phyloP scores from a whole-genome alignment of 2,113 vertebrate species.

The Ceratotherium simum region DNA sequence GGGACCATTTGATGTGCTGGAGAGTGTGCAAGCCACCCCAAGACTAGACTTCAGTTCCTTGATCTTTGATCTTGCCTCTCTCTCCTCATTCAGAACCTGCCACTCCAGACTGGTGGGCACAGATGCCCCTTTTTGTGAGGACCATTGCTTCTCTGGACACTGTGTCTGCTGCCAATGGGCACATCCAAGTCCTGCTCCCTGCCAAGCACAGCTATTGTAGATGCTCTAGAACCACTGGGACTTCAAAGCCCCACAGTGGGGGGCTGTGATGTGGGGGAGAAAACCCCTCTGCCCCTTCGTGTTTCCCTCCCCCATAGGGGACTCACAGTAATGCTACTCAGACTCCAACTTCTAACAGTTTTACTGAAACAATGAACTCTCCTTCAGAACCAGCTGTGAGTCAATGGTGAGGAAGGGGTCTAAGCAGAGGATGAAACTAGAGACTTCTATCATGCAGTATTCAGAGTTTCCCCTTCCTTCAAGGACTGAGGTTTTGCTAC shows the following conservation, averaged over 20 bases:
- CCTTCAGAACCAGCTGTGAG: background rate
- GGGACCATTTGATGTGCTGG: background rate
- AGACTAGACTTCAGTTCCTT: background rate
- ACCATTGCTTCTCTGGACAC: background rate
- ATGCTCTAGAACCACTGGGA: background rate
- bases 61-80: background rate
- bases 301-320: background rate
- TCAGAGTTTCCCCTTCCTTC: background rate
- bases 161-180: background rate
- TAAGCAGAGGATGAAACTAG: background rate
- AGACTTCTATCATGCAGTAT: background rate
- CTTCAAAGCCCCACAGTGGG: background rate
- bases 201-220: background rate
- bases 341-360: background rate
- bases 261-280: background rate
- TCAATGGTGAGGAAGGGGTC: background rate
- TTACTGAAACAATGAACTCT: background rate
- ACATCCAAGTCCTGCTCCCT: background rate
- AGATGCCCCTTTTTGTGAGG: too few species aligned
- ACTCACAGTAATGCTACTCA: background rate
- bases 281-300: background rate
- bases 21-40: background rate
- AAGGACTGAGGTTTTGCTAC: background rate
- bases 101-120: background rate
- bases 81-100: background rate